Base-by-base conservation (phyloP, 2,113 vertebrate genomes). In the Pica pica region DNA sequence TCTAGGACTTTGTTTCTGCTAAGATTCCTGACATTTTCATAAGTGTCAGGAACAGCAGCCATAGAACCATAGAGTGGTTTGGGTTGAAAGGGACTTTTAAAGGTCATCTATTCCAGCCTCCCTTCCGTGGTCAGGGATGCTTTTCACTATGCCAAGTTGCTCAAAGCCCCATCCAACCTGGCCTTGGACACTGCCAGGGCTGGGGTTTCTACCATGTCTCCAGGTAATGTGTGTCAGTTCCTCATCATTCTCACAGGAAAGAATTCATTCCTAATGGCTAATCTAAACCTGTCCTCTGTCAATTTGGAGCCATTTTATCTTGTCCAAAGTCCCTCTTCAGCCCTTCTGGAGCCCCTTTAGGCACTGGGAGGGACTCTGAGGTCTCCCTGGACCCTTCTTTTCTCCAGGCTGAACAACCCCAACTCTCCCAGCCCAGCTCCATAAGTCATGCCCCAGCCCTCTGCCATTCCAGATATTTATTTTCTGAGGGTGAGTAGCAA, bases 101-200 rank as follows among this genome's bases (percentile, higher is more conserved):
- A 61, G 3, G 4, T 42, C 12, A 35, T 18, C 14, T 27, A 24
- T 18, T 28, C 17, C 27, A 55, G 6, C 4, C 18, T 63, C 14
- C 12, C 9, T 16, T 6, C n/a, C 4, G 3, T 1, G 5, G 37
- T 6, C 8, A 41, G 17, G 28, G 18, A 17, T 5, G 37, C 2
- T 30, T 53, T 75, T 39, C 17, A 22, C 17, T 9, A 16, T 8
- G 1, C 2, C 18, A 42, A 2, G 26, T 13, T 76, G 26, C 41
- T 63, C 31, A 47, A 37, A 61, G 17, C 10, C 11, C 6, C 7
- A 1, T 28, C 42, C 22, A 37, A 0, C 7, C 35, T 19, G 10
- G 12, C 22, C 35, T 23, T 27, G 26, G 26, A 35, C 18, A 33
- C 10, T 42, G 41, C 21, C 22, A 61, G 35, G 41, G 12, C 16